Percentiles rank a stretch among this genome's conserved stretches.
Evolutionary conservation across 1,140 invertebrate genomes (phyloP).

Genomic region (Dendroctonus valens): DNA sequence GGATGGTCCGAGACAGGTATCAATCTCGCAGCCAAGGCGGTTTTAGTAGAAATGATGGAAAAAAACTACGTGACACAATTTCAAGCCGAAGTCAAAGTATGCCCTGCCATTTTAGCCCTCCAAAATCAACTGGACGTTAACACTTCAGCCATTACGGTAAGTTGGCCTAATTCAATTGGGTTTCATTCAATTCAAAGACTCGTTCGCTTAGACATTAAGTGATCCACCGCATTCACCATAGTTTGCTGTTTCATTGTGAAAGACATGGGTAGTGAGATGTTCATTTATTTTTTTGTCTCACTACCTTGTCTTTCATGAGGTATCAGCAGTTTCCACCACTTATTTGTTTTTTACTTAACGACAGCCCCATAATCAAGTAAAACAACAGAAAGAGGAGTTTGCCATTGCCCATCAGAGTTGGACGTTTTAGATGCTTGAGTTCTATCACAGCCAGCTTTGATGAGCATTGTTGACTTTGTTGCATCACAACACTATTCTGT

Average conservation of each 20-base stretch:
- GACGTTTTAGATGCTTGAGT: conserved; percentile 65
- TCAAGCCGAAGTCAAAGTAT: conserved; percentile 47
- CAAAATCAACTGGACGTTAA: conserved; percentile 35
- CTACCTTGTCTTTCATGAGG: conserved; percentile 89
- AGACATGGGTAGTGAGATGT: conserved; percentile 97
- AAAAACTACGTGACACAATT: conserved; percentile 40
- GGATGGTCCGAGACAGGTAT: conserved; percentile 40
- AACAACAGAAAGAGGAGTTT: conserved; percentile 18
- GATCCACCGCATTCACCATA: no score
- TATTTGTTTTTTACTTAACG: background rate
- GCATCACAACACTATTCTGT: background rate
- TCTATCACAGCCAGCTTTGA: conserved; percentile 85
- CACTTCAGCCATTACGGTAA: conserved; percentile 43
- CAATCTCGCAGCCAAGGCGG: conserved; percentile 35
- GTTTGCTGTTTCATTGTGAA: conserved; percentile 59
- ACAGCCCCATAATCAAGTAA: background rate
- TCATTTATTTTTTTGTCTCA: conserved; percentile 66
- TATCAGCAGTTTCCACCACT: conserved; percentile 6
- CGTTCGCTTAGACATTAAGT: no score
- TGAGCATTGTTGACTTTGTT: conserved; percentile 63
- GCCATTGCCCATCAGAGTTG: conserved; percentile 65
- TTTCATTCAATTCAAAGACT: no score
- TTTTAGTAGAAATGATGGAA: conserved; percentile 44
- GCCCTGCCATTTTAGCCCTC: conserved; percentile 46
- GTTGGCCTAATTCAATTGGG: conserved; percentile 7